A percentile compares a stretch with the other conserved stretches of the same genome.
Conservation (phyloP, 2,797 vertebrate genomes). For the Picus viridis region DNA sequence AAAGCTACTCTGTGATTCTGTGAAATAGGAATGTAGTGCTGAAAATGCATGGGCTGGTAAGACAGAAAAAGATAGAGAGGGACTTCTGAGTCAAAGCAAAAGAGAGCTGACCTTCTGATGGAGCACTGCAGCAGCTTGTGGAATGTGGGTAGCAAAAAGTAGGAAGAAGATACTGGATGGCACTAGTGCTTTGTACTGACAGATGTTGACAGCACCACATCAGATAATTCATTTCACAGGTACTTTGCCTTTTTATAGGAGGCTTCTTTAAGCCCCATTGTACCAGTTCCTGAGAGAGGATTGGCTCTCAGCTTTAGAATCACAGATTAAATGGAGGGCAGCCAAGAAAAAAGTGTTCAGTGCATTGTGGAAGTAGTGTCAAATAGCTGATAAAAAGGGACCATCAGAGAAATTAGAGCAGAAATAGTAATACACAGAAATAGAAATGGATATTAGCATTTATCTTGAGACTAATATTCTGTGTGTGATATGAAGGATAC, state of each 20-base stretch:
- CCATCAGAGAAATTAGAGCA: background rate
- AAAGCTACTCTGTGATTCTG: too few species aligned
- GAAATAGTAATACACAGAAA: constrained; percentile 27
- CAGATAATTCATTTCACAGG: background rate
- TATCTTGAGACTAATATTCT: background rate
- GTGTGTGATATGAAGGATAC: background rate
- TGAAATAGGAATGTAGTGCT: background rate
- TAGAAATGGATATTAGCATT: constrained; percentile 17
- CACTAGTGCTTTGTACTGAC: background rate
- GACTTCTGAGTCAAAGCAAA: background rate
- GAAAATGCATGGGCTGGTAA: background rate
- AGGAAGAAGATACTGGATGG: background rate
- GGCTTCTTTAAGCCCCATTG: background rate
- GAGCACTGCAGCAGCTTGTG: background rate
- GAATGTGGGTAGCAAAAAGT: background rate
- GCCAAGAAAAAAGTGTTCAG: constrained; percentile 10
- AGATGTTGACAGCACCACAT: background rate
- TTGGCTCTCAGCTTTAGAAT: constrained; percentile 13
- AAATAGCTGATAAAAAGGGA: constrained; percentile 18
- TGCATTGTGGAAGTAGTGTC: background rate
- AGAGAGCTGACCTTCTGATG: background rate
- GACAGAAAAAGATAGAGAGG: background rate
- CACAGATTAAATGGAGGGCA: constrained; percentile 6
- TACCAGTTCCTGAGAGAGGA: background rate
- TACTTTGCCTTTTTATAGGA: background rate